Base-by-base conservation (phyloP, 1,140 invertebrate genomes). In the Nilaparvata lugens region DNA sequence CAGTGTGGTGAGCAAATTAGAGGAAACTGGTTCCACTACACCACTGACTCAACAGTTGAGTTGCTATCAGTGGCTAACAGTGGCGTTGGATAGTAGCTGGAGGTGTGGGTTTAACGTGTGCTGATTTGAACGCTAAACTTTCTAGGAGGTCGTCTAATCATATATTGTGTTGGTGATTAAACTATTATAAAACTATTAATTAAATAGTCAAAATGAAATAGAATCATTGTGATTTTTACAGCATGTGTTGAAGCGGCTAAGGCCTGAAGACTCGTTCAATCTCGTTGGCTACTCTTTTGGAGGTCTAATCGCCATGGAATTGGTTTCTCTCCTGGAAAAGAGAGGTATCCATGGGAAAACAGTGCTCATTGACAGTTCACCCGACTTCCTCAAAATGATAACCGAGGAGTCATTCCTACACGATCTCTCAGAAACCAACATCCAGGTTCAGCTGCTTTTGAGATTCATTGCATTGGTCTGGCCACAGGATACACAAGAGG, bases 241-340 rank as follows among this genome's bases (percentile, higher is more conserved):
- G 74, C 55, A 72, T 21, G 43, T 70, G 66, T 69, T 70, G 59
- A 63, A 65, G 64, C 68, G 66, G 25, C 66, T 60, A 5, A 63
- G 69, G 55, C 62, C 65, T 59, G 67, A 71, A 9, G 67, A 74
- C 62, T 66, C 77, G 2, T 85, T 81, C 70, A 80, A 76, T 58
- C 65, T 87, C 0, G 73, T 85, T 21, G 83, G 81, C 4, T 85
- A 86, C 71, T 86, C 83, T n/a, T 86, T 78, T 67, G 84, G 85
- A 40, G 71, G 77, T n/a, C 66, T 80, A 13, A 67, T 84, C 6
- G 76, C 78, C 2, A 56, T 86, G 4, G 77, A 83, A 67, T 57
- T 84, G 4, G 79, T 78, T 2, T 64, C 70, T 2, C 61, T 75
- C 31, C 68, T 87, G 24, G 84, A 87, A 73, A 73, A 68, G 23